phyloP scores from a whole-genome alignment of 2,113 vertebrate genomes.

The human region GRCh38 chr2:158197001-158197500 shows the following conservation, averaged over 20 bases:
- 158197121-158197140: constrained; percentile 59
- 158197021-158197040: constrained; percentile 60
- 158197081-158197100: constrained; percentile 69
- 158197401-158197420: constrained; percentile 33
- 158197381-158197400: constrained; percentile 22
- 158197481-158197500: not conserved
- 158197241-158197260: not conserved
- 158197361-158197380: constrained; percentile 1
- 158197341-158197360: constrained; percentile 9
- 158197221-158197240: constrained; percentile 63
- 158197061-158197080: constrained; percentile 40
- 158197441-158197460: constrained; percentile 42
- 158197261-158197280: constrained; percentile 67
- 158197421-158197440: constrained; percentile 31
- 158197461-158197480: not conserved
- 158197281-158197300: constrained; percentile 64
- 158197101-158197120: constrained; percentile 47
- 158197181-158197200: constrained; percentile 68
- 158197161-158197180: constrained; percentile 48
- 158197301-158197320: constrained; percentile 61
- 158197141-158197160: constrained; percentile 66
- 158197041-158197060: constrained; percentile 60
- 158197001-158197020: constrained; percentile 59
- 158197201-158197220: constrained; percentile 47
- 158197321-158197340: constrained; percentile 57